Conservation (phyloP, 2,113 vertebrate genomes). For the Acanthochromis polyacanthus region DNA sequence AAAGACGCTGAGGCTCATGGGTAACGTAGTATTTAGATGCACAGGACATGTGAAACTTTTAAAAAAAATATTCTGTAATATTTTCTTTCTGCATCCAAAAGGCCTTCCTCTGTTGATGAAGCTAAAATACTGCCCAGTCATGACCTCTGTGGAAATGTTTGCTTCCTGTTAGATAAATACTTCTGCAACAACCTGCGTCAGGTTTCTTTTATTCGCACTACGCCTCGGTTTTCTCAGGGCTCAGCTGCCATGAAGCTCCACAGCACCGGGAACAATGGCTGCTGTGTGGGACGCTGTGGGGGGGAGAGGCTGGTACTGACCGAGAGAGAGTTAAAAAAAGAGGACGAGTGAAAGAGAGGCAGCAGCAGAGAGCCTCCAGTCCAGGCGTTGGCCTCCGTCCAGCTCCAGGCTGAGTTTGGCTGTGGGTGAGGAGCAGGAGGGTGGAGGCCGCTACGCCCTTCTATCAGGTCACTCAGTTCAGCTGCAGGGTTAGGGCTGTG, state of each 20-base stretch:
- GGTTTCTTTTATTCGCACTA: constrained; percentile 16
- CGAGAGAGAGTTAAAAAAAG: constrained; percentile 15
- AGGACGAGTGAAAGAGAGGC: constrained; percentile 14
- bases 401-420: constrained; percentile 58
- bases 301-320: constrained; percentile 66
- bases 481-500: constrained; percentile 34
- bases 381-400: constrained; percentile 61
- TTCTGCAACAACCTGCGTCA: constrained; percentile 9
- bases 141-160: background rate
- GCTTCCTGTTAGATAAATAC: background rate
- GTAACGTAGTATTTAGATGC: too few species aligned
- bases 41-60: too few species aligned
- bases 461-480: constrained; percentile 64
- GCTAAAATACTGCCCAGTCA: too few species aligned
- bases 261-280: constrained; percentile 68
- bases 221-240: constrained; percentile 42
- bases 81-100: too few species aligned
- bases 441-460: constrained; percentile 67
- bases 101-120: too few species aligned
- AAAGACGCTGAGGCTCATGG: too few species aligned
- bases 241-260: constrained; percentile 54
- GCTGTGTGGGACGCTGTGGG: constrained; percentile 66
- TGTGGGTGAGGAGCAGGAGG: constrained; percentile 62
- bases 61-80: too few species aligned
- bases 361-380: constrained; percentile 35